Conservation (phyloP, 2,113 vertebrate species). For the Gopherus flavomarginatus region DNA sequence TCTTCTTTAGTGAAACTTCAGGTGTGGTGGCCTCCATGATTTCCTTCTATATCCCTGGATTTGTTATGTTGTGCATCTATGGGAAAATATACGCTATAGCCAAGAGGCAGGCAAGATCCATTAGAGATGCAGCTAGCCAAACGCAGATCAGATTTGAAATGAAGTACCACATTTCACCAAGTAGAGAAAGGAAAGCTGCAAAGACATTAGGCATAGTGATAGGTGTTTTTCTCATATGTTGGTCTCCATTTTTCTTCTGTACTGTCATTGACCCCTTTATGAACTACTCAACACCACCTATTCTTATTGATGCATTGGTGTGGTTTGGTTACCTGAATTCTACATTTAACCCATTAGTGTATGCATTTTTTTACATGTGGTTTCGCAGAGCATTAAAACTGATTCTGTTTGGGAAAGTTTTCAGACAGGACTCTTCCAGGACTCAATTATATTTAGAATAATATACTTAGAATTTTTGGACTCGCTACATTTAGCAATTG, state of each 20-base stretch:
- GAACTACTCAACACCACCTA: slow-evolving; percentile 74
- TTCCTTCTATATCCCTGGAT: slow-evolving; percentile 85
- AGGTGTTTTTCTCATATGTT: slow-evolving; percentile 85
- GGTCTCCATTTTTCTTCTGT: slow-evolving; percentile 87
- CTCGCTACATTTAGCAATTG: background rate
- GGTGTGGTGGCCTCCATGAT: slow-evolving; percentile 76
- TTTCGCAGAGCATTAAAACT: slow-evolving; percentile 86
- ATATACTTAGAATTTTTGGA: background rate
- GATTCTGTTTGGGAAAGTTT: slow-evolving; percentile 82
- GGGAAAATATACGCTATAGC: slow-evolving; percentile 83
- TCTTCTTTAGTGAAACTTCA: slow-evolving; percentile 81
- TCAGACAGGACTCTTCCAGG: slow-evolving; percentile 79
- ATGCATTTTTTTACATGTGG: slow-evolving; percentile 87
- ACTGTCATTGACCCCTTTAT: slow-evolving; percentile 80
- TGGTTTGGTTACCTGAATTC: slow-evolving; percentile 90
- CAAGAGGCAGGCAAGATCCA: slow-evolving; percentile 79
- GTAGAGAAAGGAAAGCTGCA: slow-evolving; percentile 82
- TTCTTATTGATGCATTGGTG: slow-evolving; percentile 77
- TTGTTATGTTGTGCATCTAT: slow-evolving; percentile 84
- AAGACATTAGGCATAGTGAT: slow-evolving; percentile 84
- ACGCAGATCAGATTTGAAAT: slow-evolving; percentile 57
- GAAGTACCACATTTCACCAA: slow-evolving; percentile 54
- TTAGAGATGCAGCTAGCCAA: slow-evolving; percentile 66
- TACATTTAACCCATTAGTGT: slow-evolving; percentile 85
- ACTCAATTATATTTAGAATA: slow-evolving; percentile 74